These are phyloP conservation scores for Magallana angulata DNA, from an alignment of 1,140 invertebrate species.

Conservation along the genomic window DNA sequence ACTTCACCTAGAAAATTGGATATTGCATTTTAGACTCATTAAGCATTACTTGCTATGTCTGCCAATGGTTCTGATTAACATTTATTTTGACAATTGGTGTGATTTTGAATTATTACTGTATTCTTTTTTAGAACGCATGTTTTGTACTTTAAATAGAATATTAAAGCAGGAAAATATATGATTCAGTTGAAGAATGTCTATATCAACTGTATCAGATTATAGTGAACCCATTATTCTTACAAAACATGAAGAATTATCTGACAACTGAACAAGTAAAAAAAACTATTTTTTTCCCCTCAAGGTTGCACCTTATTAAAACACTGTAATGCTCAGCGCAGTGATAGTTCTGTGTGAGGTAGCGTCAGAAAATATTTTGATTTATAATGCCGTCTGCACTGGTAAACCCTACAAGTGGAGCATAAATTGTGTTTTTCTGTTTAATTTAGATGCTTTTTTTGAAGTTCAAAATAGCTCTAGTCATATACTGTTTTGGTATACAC, in stretches of 20 bases:
- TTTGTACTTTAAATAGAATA: too few species aligned
- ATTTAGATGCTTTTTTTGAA: conserved; percentile 28
- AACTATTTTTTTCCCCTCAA: background rate
- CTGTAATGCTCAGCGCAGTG: background rate
- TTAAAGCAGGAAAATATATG: too few species aligned
- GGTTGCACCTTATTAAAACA: background rate
- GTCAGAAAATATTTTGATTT: background rate
- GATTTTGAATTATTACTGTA: too few species aligned
- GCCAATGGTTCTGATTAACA: too few species aligned
- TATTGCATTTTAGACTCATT: too few species aligned
- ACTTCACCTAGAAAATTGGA: too few species aligned
- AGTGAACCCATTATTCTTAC: background rate
- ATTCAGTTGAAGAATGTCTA: too few species aligned
- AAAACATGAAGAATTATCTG: background rate
- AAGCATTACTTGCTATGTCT: too few species aligned
- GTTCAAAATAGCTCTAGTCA: background rate
- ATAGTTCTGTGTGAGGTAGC: background rate
- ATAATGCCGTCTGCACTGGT: background rate
- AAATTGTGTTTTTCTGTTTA: background rate
- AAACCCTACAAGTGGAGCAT: background rate
- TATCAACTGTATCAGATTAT: too few species aligned
- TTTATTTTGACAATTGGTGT: too few species aligned
- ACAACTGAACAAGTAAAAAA: background rate
- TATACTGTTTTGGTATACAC: too few species aligned
- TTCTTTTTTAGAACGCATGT: too few species aligned